These are phyloP conservation scores for Aspiorhynchus laticeps DNA, from an alignment of 2,113 vertebrate genomes.

Conservation along the genomic window DNA sequence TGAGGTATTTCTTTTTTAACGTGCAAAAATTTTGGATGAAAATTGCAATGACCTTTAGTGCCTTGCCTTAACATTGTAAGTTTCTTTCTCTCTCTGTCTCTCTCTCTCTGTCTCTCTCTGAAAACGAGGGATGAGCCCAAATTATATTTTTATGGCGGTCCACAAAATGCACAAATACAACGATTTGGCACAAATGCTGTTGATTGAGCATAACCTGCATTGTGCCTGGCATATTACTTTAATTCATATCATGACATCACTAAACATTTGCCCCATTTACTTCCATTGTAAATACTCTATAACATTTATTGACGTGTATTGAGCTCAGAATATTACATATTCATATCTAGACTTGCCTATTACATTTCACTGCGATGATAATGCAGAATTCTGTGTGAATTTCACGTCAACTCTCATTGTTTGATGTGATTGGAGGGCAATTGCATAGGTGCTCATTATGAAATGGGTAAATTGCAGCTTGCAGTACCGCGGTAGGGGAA, in stretches of 20 bases:
- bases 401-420: not conserved
- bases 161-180: too few species aligned
- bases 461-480: conserved; percentile 31
- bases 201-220: too few species aligned
- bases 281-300: not conserved
- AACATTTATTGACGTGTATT: not conserved
- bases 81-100: too few species aligned
- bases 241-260: too few species aligned
- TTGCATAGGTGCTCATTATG: conserved; percentile 1
- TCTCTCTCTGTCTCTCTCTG: not conserved
- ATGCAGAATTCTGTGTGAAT: not conserved
- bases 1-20: too few species aligned
- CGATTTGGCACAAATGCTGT: too few species aligned
- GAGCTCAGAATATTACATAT: not conserved
- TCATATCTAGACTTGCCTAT: not conserved
- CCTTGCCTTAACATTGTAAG: too few species aligned
- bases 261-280: not conserved
- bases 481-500: not conserved
- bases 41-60: too few species aligned
- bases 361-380: not conserved
- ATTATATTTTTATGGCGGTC: not conserved
- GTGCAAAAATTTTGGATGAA: too few species aligned
- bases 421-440: not conserved
- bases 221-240: too few species aligned
- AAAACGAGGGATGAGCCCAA: not conserved